Conservation (phyloP, 2,888 invertebrate species). For the Subacronicta megacephala region DNA sequence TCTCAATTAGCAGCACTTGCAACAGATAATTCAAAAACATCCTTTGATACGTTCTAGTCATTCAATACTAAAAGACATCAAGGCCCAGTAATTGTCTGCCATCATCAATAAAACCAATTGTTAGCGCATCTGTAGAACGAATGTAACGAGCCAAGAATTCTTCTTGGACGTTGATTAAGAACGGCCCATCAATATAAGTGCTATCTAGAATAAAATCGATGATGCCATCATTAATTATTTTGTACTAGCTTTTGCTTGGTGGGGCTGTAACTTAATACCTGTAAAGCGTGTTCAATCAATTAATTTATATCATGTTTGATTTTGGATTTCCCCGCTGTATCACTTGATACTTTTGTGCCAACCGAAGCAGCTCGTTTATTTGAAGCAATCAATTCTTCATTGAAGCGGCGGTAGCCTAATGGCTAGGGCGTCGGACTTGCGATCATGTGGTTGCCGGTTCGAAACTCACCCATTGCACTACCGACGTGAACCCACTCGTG, state of each 20-base stretch:
- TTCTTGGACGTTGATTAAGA: constrained; percentile 80
- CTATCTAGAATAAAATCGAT: constrained; percentile 76
- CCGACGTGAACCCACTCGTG: too few species aligned
- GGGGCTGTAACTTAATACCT: constrained; percentile 35
- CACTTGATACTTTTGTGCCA: constrained; percentile 30
- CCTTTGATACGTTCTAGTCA: constrained; percentile 31
- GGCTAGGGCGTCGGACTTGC: too few species aligned
- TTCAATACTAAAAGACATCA: constrained; percentile 47
- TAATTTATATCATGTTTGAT: constrained; percentile 39
- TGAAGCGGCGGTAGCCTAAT: too few species aligned
- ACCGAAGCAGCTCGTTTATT: not conserved
- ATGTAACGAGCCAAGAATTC: constrained; percentile 64
- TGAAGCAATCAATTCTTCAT: not conserved
- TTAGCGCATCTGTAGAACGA: constrained; percentile 48
- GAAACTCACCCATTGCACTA: too few species aligned
- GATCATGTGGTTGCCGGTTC: too few species aligned
- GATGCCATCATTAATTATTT: constrained; percentile 79
- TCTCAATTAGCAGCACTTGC: constrained; percentile 1
- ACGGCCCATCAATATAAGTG: constrained; percentile 79
- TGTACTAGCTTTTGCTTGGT: constrained; percentile 40
- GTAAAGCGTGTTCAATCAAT: constrained; percentile 38
- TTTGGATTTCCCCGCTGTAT: constrained; percentile 23
- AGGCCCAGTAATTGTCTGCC: constrained; percentile 47
- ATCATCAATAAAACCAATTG: constrained; percentile 57
- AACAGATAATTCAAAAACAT: constrained; percentile 16